These are phyloP conservation scores for Phocides pigmalion DNA, from an alignment of 1,140 invertebrate species.

Conservation along the genomic window DNA sequence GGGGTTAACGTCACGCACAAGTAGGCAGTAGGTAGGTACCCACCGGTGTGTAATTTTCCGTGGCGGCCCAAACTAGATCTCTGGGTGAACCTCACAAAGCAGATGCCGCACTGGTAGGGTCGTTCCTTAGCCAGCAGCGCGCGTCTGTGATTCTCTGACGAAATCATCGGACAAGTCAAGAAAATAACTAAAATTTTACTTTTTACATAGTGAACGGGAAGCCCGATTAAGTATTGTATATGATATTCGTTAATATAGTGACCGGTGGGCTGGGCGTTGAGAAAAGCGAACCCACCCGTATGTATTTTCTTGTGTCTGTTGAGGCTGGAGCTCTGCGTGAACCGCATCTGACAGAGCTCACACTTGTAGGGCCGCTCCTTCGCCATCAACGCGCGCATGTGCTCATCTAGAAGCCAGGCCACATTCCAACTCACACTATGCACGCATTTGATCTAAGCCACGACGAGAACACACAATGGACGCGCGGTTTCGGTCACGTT, in stretches of 20 bases:
- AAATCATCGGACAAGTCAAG: slow-evolving; percentile 57
- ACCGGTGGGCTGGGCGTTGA: slow-evolving; percentile 43
- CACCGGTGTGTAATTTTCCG: slow-evolving; percentile 84
- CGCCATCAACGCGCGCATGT: slow-evolving; percentile 83
- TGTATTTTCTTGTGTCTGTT: slow-evolving; percentile 94
- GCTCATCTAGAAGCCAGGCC: slow-evolving; percentile 83
- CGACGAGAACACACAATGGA: slow-evolving; percentile 58
- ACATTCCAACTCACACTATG: slow-evolving; percentile 54
- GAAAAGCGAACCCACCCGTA: slow-evolving; percentile 85
- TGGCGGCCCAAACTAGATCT: slow-evolving; percentile 84
- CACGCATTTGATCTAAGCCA: slow-evolving; percentile 44
- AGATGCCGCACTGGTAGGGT: slow-evolving; percentile 86
- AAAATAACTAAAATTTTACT: slow-evolving; percentile 35
- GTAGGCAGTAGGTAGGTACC: slow-evolving; percentile 63
- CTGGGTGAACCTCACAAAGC: slow-evolving; percentile 86
- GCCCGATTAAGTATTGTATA: slow-evolving; percentile 4
- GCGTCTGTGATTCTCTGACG: slow-evolving; percentile 83
- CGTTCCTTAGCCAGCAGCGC: slow-evolving; percentile 85
- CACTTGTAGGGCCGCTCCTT: slow-evolving; percentile 91
- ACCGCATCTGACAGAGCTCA: slow-evolving; percentile 89
- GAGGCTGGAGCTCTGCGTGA: slow-evolving; percentile 91
- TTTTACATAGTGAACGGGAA: slow-evolving; percentile 27
- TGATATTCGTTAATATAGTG: not conserved
- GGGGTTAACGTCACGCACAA: slow-evolving; percentile 29
- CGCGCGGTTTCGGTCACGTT: slow-evolving; percentile 9